Base-by-base conservation (phyloP, 1,140 invertebrate species). In the Diprion similis region DNA sequence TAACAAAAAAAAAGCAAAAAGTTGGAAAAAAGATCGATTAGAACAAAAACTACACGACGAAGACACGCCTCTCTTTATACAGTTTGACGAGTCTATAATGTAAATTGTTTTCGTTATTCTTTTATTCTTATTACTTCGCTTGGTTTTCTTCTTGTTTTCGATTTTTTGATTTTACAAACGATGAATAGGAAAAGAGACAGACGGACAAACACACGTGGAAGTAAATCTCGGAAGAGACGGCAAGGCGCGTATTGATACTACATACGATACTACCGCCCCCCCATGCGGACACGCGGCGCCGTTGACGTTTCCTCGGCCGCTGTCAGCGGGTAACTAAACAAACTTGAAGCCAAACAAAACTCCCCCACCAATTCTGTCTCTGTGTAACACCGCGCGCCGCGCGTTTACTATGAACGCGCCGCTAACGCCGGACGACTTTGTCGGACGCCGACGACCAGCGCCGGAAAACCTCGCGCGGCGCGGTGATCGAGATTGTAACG, bases 311-410 rank as follows among this genome's bases (percentile, higher is more conserved):
- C 76, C 81, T 79, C 82, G 82, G 77, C 84, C 84, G 86, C 84
- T 85, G 83, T 87, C 85, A 86, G 83, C 87, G 85, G 82, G 82
- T 85, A 85, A 88, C 86, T 88, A 87, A 88, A 87, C 83, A 86
- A 84, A 86, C 81, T 79, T 71, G 75, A 71, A 59, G 74, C 66
- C 18, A 9, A 72, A 68, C 64, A 70, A 71, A 75, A 76, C 37
- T 76, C 76, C 78, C 77, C 78, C 72, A 37, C 24, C 24, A 37
- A 37, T 37, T 68, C 71, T 76, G 17, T 71, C 74, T 80, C 75
- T 76, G 76, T 17, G 9, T 15, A 17, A 59, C 51, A 59, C n/a
- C 51, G 51, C 46, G 45, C 71, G 24, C 19, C 68, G 46, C 47
- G 46, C 9, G 18, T 24, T 37, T 37, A 37, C 24, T 37, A 37